Evolutionary conservation across 1,140 invertebrate genomes (phyloP).

Genomic region (Drosophila rufa): DNA sequence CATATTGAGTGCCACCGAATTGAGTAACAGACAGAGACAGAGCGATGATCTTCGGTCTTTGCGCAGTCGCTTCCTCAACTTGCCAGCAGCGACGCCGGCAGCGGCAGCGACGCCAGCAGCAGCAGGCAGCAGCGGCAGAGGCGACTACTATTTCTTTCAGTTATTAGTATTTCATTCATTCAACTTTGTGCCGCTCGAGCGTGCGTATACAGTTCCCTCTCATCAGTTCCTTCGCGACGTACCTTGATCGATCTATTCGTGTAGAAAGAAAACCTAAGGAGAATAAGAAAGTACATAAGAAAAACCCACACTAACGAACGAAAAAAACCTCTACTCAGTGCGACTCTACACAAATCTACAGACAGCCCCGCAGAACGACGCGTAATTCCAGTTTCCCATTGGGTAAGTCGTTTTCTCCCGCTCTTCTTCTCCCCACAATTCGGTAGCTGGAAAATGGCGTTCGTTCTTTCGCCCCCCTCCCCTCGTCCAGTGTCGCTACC

Average conservation of each 20-base stretch:
- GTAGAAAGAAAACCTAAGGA: conserved; percentile 12
- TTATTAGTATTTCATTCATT: conserved; percentile 84
- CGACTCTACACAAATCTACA: conserved; percentile 1
- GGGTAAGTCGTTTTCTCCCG: conserved; percentile 50
- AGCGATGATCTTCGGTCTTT: conserved; percentile 54
- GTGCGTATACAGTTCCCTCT: conserved; percentile 74
- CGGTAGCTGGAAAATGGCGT: conserved; percentile 51
- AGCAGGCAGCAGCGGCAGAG: conserved; percentile 55
- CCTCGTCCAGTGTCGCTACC: conserved; percentile 65
- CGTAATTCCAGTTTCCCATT: conserved; percentile 64
- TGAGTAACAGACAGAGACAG: conserved; percentile 54
- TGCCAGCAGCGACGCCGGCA: conserved; percentile 66
- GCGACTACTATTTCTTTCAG: conserved; percentile 83
- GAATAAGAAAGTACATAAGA: conserved; percentile 28
- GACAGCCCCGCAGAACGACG: conserved; percentile 17
- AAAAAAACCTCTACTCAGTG: neutral
- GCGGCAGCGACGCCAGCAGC: conserved; percentile 42
- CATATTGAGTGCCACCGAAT: conserved; percentile 42
- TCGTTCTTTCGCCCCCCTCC: conserved; percentile 32
- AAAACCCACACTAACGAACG: conserved; percentile 14
- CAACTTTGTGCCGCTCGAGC: conserved; percentile 83
- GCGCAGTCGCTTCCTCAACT: conserved; percentile 72
- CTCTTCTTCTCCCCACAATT: conserved; percentile 28
- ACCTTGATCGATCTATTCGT: conserved; percentile 50
- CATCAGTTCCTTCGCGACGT: conserved; percentile 80